Conservation (phyloP, 2,888 invertebrate genomes). For the Enchytraeus crypticus region DNA sequence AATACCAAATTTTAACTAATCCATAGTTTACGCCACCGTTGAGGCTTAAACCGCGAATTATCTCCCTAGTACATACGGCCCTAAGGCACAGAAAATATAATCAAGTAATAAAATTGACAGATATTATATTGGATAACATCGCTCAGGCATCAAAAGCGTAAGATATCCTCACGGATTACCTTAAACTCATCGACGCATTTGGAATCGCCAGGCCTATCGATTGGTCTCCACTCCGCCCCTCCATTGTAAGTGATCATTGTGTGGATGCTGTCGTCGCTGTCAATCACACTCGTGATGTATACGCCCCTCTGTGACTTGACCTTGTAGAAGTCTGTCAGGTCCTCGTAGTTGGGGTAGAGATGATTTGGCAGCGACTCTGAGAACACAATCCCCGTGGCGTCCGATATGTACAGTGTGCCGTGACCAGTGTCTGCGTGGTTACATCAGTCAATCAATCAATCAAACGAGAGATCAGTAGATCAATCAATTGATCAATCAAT, state of each 20-base stretch:
- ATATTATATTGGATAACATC: too few relatives aligned
- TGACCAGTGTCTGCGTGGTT: constrained; percentile 40
- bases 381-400: constrained; percentile 39
- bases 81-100: too few relatives aligned
- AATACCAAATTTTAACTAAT: too few relatives aligned
- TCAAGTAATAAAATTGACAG: too few relatives aligned
- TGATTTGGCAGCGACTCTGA: constrained; percentile 41
- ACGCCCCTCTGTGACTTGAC: constrained; percentile 36
- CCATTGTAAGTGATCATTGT: constrained; percentile 43
- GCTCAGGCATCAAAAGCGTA: too few relatives aligned
- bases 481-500: too few relatives aligned
- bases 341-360: constrained; percentile 42
- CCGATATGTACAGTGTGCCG: constrained; percentile 45
- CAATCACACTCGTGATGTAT: constrained; percentile 44
- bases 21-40: too few relatives aligned
- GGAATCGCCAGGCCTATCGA: constrained; percentile 33
- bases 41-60: too few relatives aligned
- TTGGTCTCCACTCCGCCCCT: constrained; percentile 42
- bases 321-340: constrained; percentile 45
- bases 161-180: too few relatives aligned
- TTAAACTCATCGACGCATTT: constrained; percentile 37
- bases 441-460: neutral
- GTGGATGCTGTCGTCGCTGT: constrained; percentile 39
- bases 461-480: too few relatives aligned
- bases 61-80: too few relatives aligned